Conservation (phyloP, 2,888 invertebrate species). For the Drosophila birchii region DNA sequence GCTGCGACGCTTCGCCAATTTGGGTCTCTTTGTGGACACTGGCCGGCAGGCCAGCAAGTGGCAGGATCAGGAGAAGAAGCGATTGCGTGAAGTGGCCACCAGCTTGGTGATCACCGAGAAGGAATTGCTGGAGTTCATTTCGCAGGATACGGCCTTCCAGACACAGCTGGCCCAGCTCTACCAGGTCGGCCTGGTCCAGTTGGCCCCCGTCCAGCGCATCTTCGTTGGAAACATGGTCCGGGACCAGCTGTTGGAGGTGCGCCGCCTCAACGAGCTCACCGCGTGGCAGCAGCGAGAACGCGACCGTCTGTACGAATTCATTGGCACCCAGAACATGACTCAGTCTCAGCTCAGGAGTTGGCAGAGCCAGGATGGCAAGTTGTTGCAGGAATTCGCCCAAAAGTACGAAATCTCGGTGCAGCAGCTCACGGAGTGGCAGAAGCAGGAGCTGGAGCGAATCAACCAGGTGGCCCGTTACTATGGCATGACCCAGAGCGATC, state of each 20-base stretch:
- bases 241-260: conserved; percentile 75
- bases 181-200: conserved; percentile 59
- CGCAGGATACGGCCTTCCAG: conserved; percentile 72
- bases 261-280: conserved; percentile 66
- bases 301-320: conserved; percentile 82
- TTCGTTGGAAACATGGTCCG: conserved; percentile 64
- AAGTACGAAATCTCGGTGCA: conserved; percentile 69
- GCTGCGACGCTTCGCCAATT: conserved; percentile 68
- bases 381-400: conserved; percentile 64
- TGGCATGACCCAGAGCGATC: conserved; percentile 70
- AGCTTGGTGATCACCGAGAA: conserved; percentile 76
- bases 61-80: conserved; percentile 75
- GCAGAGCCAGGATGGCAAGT: conserved; percentile 75
- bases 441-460: conserved; percentile 77
- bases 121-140: conserved; percentile 78
- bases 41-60: conserved; percentile 59
- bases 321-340: conserved; percentile 79
- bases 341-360: conserved; percentile 72
- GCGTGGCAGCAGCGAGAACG: conserved; percentile 81
- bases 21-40: conserved; percentile 67
- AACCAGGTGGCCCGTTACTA: conserved; percentile 75
- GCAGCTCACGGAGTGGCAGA: conserved; percentile 80
- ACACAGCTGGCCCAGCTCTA: conserved; percentile 72
- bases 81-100: conserved; percentile 75
- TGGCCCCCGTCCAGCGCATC: conserved; percentile 75